Conservation (phyloP, 2,113 vertebrate genomes). For the Ovibos moschatus region DNA sequence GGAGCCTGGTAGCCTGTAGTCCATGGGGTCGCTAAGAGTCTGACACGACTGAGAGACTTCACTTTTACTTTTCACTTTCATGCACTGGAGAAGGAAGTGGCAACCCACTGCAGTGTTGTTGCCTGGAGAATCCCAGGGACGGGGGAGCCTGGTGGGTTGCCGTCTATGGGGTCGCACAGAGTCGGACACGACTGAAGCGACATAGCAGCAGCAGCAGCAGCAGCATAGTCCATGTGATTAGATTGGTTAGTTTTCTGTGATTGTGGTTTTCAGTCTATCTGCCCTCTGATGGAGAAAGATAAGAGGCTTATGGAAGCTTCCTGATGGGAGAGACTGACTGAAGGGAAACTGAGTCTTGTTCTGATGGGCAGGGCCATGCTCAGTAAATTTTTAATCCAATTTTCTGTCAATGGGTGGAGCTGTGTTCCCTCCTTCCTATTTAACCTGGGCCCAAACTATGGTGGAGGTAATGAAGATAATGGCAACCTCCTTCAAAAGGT, state of each 20-base stretch:
- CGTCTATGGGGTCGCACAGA: too few relatives aligned
- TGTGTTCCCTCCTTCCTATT: neutral
- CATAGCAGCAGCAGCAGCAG: too few relatives aligned
- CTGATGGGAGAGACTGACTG: neutral
- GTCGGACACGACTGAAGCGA: too few relatives aligned
- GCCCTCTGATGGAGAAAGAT: neutral
- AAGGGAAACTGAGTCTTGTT: neutral
- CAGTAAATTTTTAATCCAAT: neutral
- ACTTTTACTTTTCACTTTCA: too few relatives aligned
- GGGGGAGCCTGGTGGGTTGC: too few relatives aligned
- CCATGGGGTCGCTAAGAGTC: too few relatives aligned
- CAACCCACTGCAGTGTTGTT: too few relatives aligned
- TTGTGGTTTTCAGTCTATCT: neutral
- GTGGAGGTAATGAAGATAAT: neutral
- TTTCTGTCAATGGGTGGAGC: neutral
- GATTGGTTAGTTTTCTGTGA: neutral
- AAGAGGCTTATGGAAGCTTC: neutral
- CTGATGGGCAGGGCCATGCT: neutral
- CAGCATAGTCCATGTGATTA: neutral
- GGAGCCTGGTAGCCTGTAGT: too few relatives aligned
- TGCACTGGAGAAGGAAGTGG: too few relatives aligned
- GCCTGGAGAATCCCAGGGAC: too few relatives aligned
- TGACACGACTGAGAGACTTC: too few relatives aligned
- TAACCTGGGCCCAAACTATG: neutral
- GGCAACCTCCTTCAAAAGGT: neutral